Evolutionary conservation across 2,797 vertebrate species (phyloP).

Genomic region (Zalophus californianus): DNA sequence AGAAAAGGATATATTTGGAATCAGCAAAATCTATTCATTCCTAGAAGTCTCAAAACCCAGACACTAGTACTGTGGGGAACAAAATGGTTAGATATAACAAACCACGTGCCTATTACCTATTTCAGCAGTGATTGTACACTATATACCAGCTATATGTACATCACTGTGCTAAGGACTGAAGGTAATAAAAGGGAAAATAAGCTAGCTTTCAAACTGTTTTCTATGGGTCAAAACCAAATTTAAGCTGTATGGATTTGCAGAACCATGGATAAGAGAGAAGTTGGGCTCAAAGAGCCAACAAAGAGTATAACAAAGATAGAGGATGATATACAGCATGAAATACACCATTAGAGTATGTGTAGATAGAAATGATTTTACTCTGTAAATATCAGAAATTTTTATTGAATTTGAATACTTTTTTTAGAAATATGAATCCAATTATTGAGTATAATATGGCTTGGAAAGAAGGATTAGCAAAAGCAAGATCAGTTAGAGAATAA

Average conservation of each 20-base stretch:
- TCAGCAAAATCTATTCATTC: not conserved
- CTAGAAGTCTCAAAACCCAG: not conserved
- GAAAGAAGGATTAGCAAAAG: conserved; percentile 15
- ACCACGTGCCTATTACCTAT: not conserved
- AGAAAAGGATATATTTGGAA: not conserved
- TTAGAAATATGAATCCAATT: conserved; percentile 22
- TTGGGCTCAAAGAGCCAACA: not conserved
- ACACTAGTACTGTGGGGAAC: not conserved
- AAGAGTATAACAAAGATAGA: not conserved
- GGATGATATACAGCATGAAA: not conserved
- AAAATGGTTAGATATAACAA: not conserved
- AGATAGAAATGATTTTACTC: not conserved
- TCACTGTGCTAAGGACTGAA: not conserved
- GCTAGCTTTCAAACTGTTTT: not conserved
- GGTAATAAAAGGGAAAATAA: not conserved
- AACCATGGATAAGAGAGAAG: not conserved
- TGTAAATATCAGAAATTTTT: not conserved
- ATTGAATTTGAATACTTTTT: not conserved
- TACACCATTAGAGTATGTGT: not conserved
- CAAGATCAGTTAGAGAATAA: not conserved
- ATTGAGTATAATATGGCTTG: not conserved
- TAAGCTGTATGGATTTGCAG: not conserved
- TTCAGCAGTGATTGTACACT: not conserved
- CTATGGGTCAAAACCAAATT: not conserved
- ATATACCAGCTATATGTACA: not conserved